Evolutionary conservation across 2,888 invertebrate genomes (phyloP).

Genomic region (Metalampra italica): DNA sequence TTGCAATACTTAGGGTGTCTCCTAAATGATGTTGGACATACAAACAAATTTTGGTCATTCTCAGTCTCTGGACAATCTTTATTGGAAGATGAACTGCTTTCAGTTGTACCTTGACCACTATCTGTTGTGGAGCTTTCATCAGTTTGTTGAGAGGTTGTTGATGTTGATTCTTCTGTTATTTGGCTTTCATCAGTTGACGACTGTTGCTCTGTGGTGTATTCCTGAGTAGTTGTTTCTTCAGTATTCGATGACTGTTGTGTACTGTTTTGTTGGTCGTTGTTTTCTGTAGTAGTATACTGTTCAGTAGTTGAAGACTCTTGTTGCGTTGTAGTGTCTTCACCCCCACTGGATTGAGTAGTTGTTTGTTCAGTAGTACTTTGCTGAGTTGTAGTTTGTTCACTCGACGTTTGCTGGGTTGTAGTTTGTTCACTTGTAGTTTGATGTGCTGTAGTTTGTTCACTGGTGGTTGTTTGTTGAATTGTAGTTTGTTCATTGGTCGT

Average conservation of each 20-base stretch:
- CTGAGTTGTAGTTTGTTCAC: slow-evolving; percentile 26
- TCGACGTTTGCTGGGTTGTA: slow-evolving; percentile 20
- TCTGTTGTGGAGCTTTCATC: slow-evolving; percentile 17
- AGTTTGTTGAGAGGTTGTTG: slow-evolving; percentile 26
- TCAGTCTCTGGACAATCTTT: slow-evolving; percentile 78
- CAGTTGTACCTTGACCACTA: slow-evolving; percentile 28
- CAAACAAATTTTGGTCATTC: slow-evolving; percentile 83
- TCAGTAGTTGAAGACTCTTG: slow-evolving; percentile 21
- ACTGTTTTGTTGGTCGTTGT: slow-evolving; percentile 21
- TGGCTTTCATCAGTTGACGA: slow-evolving; percentile 20
- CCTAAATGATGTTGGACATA: slow-evolving; percentile 90
- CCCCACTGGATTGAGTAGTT: slow-evolving; percentile 18
- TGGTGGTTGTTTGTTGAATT: slow-evolving; percentile 19
- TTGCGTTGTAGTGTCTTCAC: slow-evolving; percentile 16
- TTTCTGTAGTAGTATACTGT: slow-evolving; percentile 23
- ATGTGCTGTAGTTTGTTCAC: slow-evolving; percentile 27
- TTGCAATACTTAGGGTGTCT: slow-evolving; percentile 91
- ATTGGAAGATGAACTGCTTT: slow-evolving; percentile 30
- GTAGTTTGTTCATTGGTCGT: slow-evolving; percentile 23
- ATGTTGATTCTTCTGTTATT: slow-evolving; percentile 19
- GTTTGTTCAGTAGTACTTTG: slow-evolving; percentile 17
- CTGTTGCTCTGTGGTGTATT: slow-evolving; percentile 26
- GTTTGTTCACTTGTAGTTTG: slow-evolving; percentile 21
- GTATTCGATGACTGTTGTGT: slow-evolving; percentile 19
- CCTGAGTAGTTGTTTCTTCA: slow-evolving; percentile 21